A percentile compares a stretch with the other conserved stretches of the same genome.
phyloP scores from a whole-genome alignment of 2,797 vertebrate species.

The Sebastes jordani region DNA sequence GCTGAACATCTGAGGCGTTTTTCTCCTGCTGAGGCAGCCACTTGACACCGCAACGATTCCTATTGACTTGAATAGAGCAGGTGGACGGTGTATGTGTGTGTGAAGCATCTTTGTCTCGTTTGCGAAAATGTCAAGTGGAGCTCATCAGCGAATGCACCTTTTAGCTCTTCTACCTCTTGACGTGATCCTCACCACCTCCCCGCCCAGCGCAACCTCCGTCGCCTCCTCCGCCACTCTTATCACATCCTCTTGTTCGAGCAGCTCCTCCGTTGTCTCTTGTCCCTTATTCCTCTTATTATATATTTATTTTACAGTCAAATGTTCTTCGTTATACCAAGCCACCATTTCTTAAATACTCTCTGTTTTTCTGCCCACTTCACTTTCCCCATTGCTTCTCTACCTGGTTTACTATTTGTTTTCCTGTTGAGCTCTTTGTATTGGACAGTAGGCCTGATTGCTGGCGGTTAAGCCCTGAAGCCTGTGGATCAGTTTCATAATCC shows the following conservation, averaged over 20 bases:
- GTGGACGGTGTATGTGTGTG: slow-evolving; percentile 29
- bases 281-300: not conserved
- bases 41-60: slow-evolving; percentile 34
- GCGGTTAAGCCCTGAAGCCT: slow-evolving; percentile 32
- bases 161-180: slow-evolving; percentile 16
- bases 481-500: slow-evolving; percentile 49
- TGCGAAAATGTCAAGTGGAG: slow-evolving; percentile 46
- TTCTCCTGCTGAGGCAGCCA: slow-evolving; percentile 36
- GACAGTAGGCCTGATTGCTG: slow-evolving; percentile 15
- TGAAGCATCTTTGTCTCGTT: slow-evolving; percentile 2
- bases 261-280: not conserved
- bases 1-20: slow-evolving; percentile 32
- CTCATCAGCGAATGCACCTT: slow-evolving; percentile 48
- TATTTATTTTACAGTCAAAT: not conserved
- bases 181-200: slow-evolving; percentile 10
- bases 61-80: slow-evolving; percentile 46
- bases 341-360: not conserved
- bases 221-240: slow-evolving; percentile 3
- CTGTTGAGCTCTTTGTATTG: slow-evolving; percentile 8
- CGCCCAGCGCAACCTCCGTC: not conserved
- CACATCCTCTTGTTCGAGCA: slow-evolving; percentile 13
- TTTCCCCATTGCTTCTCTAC: not conserved
- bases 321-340: not conserved
- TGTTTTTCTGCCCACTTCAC: not conserved
- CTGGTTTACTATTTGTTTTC: not conserved